Evolutionary conservation across 2,888 invertebrate species (phyloP).

Genomic region (Drosophila picticornis): DNA sequence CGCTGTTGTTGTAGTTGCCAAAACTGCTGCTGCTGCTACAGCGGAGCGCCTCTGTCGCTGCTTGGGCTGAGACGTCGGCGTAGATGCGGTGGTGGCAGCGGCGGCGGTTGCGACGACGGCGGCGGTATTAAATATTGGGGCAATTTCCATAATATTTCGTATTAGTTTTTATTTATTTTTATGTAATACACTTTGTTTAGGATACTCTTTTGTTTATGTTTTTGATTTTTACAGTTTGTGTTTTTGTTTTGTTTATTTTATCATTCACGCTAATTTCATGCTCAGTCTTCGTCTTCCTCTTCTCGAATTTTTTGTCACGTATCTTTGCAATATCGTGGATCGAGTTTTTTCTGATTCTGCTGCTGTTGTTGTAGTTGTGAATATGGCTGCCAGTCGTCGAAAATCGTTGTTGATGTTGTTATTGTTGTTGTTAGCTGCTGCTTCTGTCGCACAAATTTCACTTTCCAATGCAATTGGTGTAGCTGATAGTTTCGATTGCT

Average conservation of each 20-base stretch:
- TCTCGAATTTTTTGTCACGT: conserved; percentile 65
- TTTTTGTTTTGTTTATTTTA: conserved; percentile 44
- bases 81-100: conserved; percentile 58
- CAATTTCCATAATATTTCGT: conserved; percentile 74
- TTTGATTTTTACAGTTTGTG: conserved; percentile 33
- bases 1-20: conserved; percentile 23
- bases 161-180: conserved; percentile 45
- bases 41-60: conserved; percentile 36
- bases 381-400: conserved; percentile 74
- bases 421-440: conserved; percentile 33
- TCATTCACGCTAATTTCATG: conserved; percentile 60
- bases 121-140: conserved; percentile 66
- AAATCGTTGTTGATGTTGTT: conserved; percentile 29
- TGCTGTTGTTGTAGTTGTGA: conserved; percentile 52
- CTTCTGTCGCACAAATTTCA: conserved; percentile 71
- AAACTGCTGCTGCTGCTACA: conserved; percentile 35
- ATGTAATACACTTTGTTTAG: conserved; percentile 56
- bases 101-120: conserved; percentile 58
- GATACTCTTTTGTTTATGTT: conserved; percentile 26
- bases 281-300: conserved; percentile 63
- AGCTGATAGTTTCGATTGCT: conserved; percentile 44
- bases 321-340: conserved; percentile 67
- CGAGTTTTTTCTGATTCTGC: conserved; percentile 42
- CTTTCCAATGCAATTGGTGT: conserved; percentile 75
- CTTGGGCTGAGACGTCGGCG: conserved; percentile 47